A percentile compares a stretch with the other conserved stretches of the same genome.
These are phyloP conservation scores for Rhopalosiphum padi DNA, from an alignment of 1,140 invertebrate species.

Conservation along the genomic window DNA sequence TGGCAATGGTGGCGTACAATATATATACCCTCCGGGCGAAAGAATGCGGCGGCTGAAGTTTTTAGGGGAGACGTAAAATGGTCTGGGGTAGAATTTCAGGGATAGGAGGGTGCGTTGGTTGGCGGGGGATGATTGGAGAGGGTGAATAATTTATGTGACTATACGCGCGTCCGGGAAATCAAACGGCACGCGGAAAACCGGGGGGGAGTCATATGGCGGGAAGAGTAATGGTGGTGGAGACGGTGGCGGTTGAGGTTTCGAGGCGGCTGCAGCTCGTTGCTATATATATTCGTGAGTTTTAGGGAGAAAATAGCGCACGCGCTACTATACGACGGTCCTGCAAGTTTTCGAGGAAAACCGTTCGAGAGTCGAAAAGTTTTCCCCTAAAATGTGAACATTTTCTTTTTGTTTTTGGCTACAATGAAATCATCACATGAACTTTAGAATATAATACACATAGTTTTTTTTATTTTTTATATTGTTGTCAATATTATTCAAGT, in stretches of 20 bases:
- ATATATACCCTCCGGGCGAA: background rate
- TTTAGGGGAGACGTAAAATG: background rate
- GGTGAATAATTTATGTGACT: slow-evolving; percentile 41
- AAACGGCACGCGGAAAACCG: background rate
- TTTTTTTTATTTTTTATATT: background rate
- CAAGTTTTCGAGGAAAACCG: background rate
- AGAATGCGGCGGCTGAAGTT: background rate
- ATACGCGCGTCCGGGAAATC: slow-evolving; percentile 10
- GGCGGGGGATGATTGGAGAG: background rate
- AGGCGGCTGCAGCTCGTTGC: background rate
- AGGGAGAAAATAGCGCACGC: background rate
- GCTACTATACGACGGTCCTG: background rate
- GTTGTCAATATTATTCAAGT: background rate
- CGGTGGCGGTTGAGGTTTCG: background rate
- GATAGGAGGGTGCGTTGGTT: too few relatives aligned
- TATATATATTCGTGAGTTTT: slow-evolving; percentile 1
- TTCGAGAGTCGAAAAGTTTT: background rate
- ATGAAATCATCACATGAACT: background rate
- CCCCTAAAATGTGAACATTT: background rate
- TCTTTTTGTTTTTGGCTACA: background rate
- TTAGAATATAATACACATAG: background rate
- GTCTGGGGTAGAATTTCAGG: background rate
- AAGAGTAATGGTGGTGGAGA: background rate
- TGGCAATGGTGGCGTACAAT: background rate
- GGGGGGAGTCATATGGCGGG: background rate